A percentile compares a stretch with the other conserved stretches of the same genome.
Evolutionary conservation across 2,888 invertebrate genomes (phyloP).

Genomic region (Leptopilina drosophilae): DNA sequence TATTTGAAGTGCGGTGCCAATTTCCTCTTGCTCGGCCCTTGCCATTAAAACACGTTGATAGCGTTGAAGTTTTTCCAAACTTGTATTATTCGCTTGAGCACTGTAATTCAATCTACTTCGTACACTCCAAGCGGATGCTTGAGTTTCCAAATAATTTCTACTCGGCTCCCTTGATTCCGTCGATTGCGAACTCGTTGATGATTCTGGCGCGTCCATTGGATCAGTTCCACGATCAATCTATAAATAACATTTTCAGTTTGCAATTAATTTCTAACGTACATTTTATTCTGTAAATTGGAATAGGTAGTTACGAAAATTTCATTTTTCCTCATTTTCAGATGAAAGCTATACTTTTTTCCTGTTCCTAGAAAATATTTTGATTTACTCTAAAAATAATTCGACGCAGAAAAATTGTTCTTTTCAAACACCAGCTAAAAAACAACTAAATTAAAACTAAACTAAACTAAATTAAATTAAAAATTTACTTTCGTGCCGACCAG

Average conservation of each 20-base stretch:
- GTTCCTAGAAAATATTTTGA: too few relatives aligned
- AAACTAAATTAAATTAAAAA: too few relatives aligned
- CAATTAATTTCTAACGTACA: background rate
- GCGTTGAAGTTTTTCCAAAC: constrained; percentile 55
- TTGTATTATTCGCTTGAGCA: constrained; percentile 54
- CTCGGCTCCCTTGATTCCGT: constrained; percentile 42
- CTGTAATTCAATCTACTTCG: constrained; percentile 58
- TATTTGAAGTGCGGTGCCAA: constrained; percentile 51
- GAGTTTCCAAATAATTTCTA: constrained; percentile 44
- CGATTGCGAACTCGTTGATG: constrained; percentile 51
- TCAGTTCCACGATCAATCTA: constrained; percentile 85
- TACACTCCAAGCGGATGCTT: constrained; percentile 56
- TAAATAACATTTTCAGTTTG: constrained; percentile 22
- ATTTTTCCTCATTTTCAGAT: too few relatives aligned
- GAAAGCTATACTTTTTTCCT: too few relatives aligned
- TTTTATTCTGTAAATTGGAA: too few relatives aligned
- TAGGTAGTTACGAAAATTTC: too few relatives aligned
- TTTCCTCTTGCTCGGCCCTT: constrained; percentile 51
- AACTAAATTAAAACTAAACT: too few relatives aligned
- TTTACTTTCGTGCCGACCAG: too few relatives aligned
- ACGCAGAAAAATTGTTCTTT: too few relatives aligned
- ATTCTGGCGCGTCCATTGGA: constrained; percentile 82
- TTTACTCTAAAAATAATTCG: too few relatives aligned
- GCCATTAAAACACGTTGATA: constrained; percentile 54
- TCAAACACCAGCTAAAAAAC: too few relatives aligned